Percentiles rank a stretch among this genome's conserved stretches.
Conservation (phyloP, 2,888 invertebrate genomes). For the Gortyna flavago region DNA sequence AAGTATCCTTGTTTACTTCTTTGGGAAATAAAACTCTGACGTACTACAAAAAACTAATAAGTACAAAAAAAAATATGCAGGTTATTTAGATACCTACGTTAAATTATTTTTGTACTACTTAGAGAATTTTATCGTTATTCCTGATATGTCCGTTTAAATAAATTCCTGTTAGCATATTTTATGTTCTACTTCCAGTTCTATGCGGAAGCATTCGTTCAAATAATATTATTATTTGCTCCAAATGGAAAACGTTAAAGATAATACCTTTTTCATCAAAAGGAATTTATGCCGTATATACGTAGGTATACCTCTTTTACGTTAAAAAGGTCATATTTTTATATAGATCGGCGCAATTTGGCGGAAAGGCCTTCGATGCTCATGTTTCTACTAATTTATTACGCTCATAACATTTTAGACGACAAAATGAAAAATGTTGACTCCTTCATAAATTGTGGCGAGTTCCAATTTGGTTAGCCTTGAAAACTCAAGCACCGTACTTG, state of each 20-base stretch:
- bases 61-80: neutral
- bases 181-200: conserved; percentile 1
- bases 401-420: conserved; percentile 61
- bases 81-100: too few species aligned
- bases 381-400: conserved; percentile 58
- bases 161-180: conserved; percentile 21
- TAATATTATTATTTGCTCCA: conserved; percentile 40
- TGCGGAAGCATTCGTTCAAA: conserved; percentile 32
- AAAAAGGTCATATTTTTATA: conserved; percentile 34
- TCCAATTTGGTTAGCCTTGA: conserved; percentile 58
- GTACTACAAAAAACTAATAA: neutral
- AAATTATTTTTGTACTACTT: neutral
- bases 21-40: neutral
- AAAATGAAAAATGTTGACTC: conserved; percentile 59
- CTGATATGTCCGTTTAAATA: conserved; percentile 4
- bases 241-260: conserved; percentile 36
- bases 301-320: conserved; percentile 16
- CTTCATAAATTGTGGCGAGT: conserved; percentile 51
- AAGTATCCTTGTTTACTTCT: neutral
- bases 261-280: conserved; percentile 38
- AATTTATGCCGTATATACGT: conserved; percentile 23
- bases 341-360: conserved; percentile 35
- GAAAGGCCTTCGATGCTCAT: conserved; percentile 45
- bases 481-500: conserved; percentile 7
- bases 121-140: neutral